Conservation (phyloP, 2,888 invertebrate species). For the Sericinus montela region DNA sequence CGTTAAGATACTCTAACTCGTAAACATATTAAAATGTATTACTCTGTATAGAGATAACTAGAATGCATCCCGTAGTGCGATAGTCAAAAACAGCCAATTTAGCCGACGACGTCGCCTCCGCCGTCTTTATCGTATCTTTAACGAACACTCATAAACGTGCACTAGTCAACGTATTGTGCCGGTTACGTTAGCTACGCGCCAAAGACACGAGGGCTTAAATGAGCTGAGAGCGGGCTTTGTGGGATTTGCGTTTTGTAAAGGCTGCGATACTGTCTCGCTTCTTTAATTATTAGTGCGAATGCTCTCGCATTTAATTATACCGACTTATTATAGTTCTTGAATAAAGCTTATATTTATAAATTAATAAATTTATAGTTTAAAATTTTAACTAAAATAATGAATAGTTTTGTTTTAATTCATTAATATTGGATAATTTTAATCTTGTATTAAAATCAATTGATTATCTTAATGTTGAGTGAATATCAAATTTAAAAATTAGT, state of each 20-base stretch:
- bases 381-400: too few relatives aligned
- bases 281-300: slow-evolving; percentile 16
- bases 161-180: slow-evolving; percentile 65
- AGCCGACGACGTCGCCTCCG: slow-evolving; percentile 54
- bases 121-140: slow-evolving; percentile 78
- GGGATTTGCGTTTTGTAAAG: slow-evolving; percentile 51
- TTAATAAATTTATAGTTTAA: too few relatives aligned
- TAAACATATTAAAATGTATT: slow-evolving; percentile 3
- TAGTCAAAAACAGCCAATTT: slow-evolving; percentile 55
- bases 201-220: slow-evolving; percentile 32
- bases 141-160: slow-evolving; percentile 75
- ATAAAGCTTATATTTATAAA: too few relatives aligned
- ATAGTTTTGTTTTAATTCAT: too few relatives aligned
- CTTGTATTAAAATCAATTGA: too few relatives aligned
- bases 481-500: too few relatives aligned
- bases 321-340: neutral
- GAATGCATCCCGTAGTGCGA: slow-evolving; percentile 20
- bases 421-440: too few relatives aligned
- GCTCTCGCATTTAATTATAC: slow-evolving; percentile 15
- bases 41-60: slow-evolving; percentile 4
- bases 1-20: too few relatives aligned
- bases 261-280: slow-evolving; percentile 17
- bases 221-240: slow-evolving; percentile 50
- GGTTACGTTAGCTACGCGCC: slow-evolving; percentile 25
- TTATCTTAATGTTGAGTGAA: too few relatives aligned